Evolutionary conservation across 2,113 vertebrate genomes (phyloP).

Genomic region (Lates calcarifer): DNA sequence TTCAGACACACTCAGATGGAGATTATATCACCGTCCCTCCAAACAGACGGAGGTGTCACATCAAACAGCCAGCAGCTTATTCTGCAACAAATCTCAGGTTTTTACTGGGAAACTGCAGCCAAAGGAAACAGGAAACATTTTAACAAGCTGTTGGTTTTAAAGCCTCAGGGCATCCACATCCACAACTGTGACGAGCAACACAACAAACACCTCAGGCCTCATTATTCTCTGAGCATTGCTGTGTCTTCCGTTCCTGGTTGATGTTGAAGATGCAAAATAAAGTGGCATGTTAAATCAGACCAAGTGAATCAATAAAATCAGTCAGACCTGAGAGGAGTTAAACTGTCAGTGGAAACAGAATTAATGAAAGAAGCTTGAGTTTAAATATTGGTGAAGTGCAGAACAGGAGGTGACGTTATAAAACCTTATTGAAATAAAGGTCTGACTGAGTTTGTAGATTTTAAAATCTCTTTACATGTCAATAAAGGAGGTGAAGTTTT

Average conservation of each 20-base stretch:
- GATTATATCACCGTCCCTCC: slow-evolving; percentile 44
- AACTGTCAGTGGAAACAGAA: too few species aligned
- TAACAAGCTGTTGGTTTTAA: background rate
- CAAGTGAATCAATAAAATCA: background rate
- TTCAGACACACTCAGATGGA: slow-evolving; percentile 35
- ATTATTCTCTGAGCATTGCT: slow-evolving; percentile 1
- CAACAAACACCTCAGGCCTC: slow-evolving; percentile 2
- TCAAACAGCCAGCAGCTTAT: background rate
- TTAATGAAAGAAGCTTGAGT: too few species aligned
- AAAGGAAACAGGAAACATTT: background rate
- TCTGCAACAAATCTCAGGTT: background rate
- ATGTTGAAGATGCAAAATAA: background rate
- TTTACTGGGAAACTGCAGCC: background rate
- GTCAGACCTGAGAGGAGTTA: too few species aligned
- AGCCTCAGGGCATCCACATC: background rate
- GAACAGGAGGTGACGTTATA: too few species aligned
- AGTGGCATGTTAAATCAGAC: background rate
- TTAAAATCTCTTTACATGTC: background rate
- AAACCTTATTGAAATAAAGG: too few species aligned
- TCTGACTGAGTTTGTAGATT: too few species aligned
- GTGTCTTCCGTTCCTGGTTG: background rate
- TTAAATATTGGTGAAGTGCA: too few species aligned
- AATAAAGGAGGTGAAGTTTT: too few species aligned
- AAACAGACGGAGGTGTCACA: slow-evolving; percentile 42
- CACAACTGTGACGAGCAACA: background rate